Percentiles rank a stretch among this genome's conserved stretches.
These are phyloP conservation scores for Cylloceria caligata DNA, from an alignment of 2,888 invertebrate genomes.

Conservation along the genomic window DNA sequence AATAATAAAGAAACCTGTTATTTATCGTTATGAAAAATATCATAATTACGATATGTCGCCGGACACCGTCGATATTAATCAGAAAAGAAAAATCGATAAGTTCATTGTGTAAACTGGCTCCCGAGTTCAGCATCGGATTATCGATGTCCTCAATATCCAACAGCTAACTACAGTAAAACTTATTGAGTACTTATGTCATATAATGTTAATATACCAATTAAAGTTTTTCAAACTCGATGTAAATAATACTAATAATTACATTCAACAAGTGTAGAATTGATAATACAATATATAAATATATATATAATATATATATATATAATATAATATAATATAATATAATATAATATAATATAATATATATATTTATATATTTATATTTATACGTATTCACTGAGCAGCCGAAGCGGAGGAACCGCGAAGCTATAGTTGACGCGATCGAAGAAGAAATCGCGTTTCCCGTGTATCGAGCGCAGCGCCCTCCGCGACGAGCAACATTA, in stretches of 20 bases:
- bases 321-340: constrained; percentile 48
- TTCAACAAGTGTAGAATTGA: constrained; percentile 68
- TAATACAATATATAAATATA: constrained; percentile 58
- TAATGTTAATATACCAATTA: constrained; percentile 62
- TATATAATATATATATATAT: constrained; percentile 49
- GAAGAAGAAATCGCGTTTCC: constrained; percentile 17
- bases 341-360: constrained; percentile 48
- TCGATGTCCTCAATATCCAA: constrained; percentile 63
- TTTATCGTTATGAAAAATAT: constrained; percentile 26
- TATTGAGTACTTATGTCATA: constrained; percentile 64
- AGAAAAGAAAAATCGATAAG: constrained; percentile 6
- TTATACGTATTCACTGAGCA: constrained; percentile 41
- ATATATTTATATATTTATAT: constrained; percentile 44
- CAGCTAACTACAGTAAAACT: constrained; percentile 64
- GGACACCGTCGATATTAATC: constrained; percentile 14
- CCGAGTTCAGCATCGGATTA: constrained; percentile 59
- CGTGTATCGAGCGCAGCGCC: constrained; percentile 21
- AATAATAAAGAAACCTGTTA: constrained; percentile 16
- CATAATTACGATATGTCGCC: constrained; percentile 31
- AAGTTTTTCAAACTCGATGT: constrained; percentile 66
- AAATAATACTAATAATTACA: constrained; percentile 67
- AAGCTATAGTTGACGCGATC: constrained; percentile 6
- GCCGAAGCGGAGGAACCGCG: constrained; percentile 18
- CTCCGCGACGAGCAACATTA: too few species aligned
- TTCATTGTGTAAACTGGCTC: constrained; percentile 52